These are phyloP conservation scores for Chymomyza caudatula DNA, from an alignment of 2,888 invertebrate genomes.

Conservation along the genomic window DNA sequence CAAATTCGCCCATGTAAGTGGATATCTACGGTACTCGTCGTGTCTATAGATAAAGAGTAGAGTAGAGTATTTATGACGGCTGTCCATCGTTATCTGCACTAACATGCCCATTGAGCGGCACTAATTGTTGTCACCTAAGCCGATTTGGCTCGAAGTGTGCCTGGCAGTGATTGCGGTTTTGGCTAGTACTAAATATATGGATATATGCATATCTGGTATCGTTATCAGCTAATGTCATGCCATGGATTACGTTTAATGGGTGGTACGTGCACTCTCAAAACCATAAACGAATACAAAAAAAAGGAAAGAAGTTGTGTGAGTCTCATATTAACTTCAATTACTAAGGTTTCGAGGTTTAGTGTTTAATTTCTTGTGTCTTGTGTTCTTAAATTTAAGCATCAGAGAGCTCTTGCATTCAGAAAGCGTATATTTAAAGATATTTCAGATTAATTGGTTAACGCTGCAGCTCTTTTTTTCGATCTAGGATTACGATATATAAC, in stretches of 20 bases:
- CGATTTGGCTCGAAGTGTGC: not conserved
- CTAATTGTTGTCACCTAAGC: conserved; percentile 10
- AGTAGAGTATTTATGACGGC: not conserved
- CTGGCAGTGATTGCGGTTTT: conserved; percentile 27
- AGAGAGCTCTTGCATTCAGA: no score
- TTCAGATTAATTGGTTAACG: no score
- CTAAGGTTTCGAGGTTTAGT: not conserved
- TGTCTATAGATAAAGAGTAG: not conserved
- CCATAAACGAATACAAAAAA: not conserved
- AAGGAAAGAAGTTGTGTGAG: not conserved
- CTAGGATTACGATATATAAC: no score
- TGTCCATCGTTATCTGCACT: not conserved
- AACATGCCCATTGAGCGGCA: not conserved
- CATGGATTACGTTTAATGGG: not conserved
- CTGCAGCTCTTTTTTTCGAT: no score
- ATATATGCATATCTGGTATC: conserved; percentile 10
- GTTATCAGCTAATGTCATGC: conserved; percentile 29
- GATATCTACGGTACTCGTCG: not conserved
- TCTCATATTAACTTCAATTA: not conserved
- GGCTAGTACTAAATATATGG: no score
- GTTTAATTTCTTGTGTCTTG: no score
- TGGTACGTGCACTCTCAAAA: not conserved
- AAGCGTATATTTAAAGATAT: no score
- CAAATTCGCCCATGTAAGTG: not conserved
- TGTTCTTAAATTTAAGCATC: no score